Percentiles rank a stretch among this genome's conserved stretches.
phyloP scores from a whole-genome alignment of 2,797 vertebrate genomes.

The Gymnodraco acuticeps region DNA sequence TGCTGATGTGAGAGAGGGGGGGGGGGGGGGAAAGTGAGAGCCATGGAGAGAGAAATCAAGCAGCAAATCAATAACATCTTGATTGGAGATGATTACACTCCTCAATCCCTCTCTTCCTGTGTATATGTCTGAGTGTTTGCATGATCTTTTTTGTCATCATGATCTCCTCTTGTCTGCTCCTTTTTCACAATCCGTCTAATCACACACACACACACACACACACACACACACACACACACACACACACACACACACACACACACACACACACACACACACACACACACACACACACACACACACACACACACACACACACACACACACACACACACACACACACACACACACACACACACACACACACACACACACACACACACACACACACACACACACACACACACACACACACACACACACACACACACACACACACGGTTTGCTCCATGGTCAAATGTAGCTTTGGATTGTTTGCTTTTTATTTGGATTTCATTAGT shows the following conservation, averaged over 20 bases:
- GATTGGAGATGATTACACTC: conserved; percentile 79
- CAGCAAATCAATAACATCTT: conserved; percentile 78
- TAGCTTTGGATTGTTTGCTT: too few species aligned
- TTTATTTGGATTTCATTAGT: too few species aligned
- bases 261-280: too few species aligned
- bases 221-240: background rate
- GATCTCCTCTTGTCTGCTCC: conserved; percentile 47
- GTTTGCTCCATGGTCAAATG: too few species aligned
- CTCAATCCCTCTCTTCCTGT: conserved; percentile 64
- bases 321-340: background rate
- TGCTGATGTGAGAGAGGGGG: conserved; percentile 70
- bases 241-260: too few species aligned
- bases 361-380: too few species aligned
- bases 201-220: conserved; percentile 19
- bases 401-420: background rate
- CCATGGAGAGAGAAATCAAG: conserved; percentile 60
- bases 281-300: too few species aligned
- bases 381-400: background rate
- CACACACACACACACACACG: too few species aligned
- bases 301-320: background rate
- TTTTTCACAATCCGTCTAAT: conserved; percentile 56
- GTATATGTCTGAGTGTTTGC: conserved; percentile 49
- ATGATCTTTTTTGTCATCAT: conserved; percentile 55
- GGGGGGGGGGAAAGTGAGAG: conserved; percentile 50
- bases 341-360: too few species aligned